Evolutionary conservation across 2,888 invertebrate species (phyloP).

Genomic region (Cremastobaeus sp.): DNA sequence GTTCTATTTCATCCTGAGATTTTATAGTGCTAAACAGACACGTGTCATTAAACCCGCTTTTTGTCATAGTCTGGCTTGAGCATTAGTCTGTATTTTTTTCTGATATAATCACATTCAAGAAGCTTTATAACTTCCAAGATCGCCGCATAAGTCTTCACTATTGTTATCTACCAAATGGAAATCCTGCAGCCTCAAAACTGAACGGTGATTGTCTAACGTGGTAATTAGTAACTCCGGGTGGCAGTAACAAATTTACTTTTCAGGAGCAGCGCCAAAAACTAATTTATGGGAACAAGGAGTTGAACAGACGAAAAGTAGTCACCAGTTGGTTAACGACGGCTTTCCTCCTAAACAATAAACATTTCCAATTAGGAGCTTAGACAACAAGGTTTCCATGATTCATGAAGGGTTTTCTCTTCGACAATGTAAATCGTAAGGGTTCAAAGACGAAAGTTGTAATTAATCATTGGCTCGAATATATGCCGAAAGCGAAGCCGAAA

Average conservation of each 20-base stretch:
- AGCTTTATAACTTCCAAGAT: constrained; percentile 72
- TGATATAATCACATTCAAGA: constrained; percentile 69
- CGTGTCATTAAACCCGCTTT: constrained; percentile 66
- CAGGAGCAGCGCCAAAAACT: background rate
- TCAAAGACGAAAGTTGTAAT: constrained; percentile 42
- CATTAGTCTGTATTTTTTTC: constrained; percentile 23
- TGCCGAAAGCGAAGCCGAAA: constrained; percentile 38
- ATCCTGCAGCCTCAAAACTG: too few species aligned
- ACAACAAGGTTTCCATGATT: constrained; percentile 35
- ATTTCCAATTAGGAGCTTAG: constrained; percentile 23
- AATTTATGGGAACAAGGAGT: constrained; percentile 5
- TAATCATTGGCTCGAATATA: too few species aligned
- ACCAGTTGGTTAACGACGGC: constrained; percentile 11
- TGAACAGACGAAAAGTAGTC: background rate
- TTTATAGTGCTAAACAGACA: too few species aligned
- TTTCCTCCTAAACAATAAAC: constrained; percentile 18
- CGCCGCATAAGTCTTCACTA: constrained; percentile 62
- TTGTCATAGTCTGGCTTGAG: constrained; percentile 16
- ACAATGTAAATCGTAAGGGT: constrained; percentile 27
- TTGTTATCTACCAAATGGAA: constrained; percentile 33
- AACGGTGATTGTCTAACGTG: too few species aligned
- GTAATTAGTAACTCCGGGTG: background rate
- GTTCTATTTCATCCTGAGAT: too few species aligned
- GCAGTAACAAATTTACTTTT: background rate
- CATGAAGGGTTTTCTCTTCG: constrained; percentile 30